Base-by-base conservation (phyloP, 2,797 vertebrate species). In the Kryptolebias ocellatus region DNA sequence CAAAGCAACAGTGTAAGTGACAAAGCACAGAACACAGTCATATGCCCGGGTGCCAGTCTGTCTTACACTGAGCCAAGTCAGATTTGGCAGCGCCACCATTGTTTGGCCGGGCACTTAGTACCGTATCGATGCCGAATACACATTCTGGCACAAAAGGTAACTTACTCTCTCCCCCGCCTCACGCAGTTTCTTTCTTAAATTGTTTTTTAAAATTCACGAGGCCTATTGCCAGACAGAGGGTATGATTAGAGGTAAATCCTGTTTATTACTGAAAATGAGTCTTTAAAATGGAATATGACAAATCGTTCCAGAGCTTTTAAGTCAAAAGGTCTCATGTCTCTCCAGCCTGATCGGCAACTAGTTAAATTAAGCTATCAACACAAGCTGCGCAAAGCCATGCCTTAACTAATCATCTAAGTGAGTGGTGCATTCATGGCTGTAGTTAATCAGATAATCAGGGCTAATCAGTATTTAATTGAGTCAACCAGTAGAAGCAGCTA, bases 381-480 rank as follows among this genome's bases (percentile, higher is more conserved):
- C 58, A 60, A 34, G 72, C 67, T 66, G 76, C 67, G 69, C 65
- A 53, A 53, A 71, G 74, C 76, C 54, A 71, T 68, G 69, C 81
- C 77, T 74, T 60, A 70, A 83, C 64, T 73, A 82, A 88, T 89
- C 80, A 87, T 78, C 76, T 72, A 76, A 88, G 70, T 76, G 81
- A 85, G 72, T 62, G 49, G 72, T 79, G 62, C 67, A 39, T 78
- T 69, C 70, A 10, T 27, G 61, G 81, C 74, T 86, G 76, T 53
- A 77, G 81, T 84, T 92, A 92, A 92, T 91, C 85, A 89, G 84
- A 87, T 91, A 83, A 91, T 85, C 77, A 77, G 72, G 75, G 75
- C 76, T 90, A 90, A 91, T 91, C 83, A 54, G 73, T 67, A 59
- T 79, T 78, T 85, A 83, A 89, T 81, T 83, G 83, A 89, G 74